Evolutionary conservation across 2,113 vertebrate species (phyloP), one percentile per base, ranked within the genome.

Genomic region (Motacilla tschutschensis): DNA sequence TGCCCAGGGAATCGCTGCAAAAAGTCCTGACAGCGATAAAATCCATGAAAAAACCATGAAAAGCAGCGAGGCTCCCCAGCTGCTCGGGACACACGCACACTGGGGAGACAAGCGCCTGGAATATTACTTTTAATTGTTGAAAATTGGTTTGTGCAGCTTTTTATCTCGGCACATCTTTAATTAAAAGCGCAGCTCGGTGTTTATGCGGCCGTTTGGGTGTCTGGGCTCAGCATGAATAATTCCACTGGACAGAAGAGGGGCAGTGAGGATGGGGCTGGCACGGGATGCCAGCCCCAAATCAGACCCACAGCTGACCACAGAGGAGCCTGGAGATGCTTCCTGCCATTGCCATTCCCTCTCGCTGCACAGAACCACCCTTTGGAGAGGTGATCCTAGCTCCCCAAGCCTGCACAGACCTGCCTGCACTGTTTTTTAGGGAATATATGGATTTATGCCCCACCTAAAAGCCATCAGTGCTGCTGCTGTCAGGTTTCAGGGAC

Each of bases 81-180:
- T 22, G 79, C 72, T 51, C 75, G 4, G 92, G 88, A 79, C 88
- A 41, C 87, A 58, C 9, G 75, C 69, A 66, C 57, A 41, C 4
- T 2, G 55, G 40, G 79, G 5, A 93, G 73, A 75, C 81, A 59
- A 69, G 53, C 28, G 53, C 51, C 73, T 78, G 55, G 38, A 50
- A 46, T 65, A 75, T 81, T 91, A 15, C 11, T 78, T 81, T 33
- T 94, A 92, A 92, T 91, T 91, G 93, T 35, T 41, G 33, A 48
- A 75, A 89, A 89, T 91, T 65, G 63, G 58, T 91, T 94, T 76
- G 79, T 43, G 74, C 31, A 78, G 88, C 94, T 87, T 93, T 93
- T 95, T 92, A 83, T 92, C 88, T 93, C 25, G 1, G 74, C 59
- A 10, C 66, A 72, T 80, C 93, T 86, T 92, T 93, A 92, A 94